Evolutionary conservation across 2,888 invertebrate species (phyloP).

Genomic region (Pristionchus arcanus): DNA sequence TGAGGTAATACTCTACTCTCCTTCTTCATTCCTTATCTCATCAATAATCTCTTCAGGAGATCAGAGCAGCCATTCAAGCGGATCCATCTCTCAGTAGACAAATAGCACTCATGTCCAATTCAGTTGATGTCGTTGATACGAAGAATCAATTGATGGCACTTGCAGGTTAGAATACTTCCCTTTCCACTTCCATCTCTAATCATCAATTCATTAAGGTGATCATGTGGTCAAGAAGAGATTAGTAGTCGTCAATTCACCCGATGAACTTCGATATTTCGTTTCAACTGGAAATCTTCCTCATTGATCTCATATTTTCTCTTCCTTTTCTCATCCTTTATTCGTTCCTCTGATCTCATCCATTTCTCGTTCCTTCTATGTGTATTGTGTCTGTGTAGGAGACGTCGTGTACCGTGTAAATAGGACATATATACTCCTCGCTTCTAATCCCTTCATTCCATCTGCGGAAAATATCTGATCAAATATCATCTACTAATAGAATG

Average conservation of each 20-base stretch:
- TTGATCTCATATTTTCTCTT: not conserved
- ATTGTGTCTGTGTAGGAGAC: slow-evolving; percentile 9
- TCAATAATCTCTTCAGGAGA: slow-evolving; percentile 39
- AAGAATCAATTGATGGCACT: slow-evolving; percentile 76
- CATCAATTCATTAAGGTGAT: slow-evolving; percentile 66
- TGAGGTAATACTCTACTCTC: not conserved
- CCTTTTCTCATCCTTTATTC: not conserved
- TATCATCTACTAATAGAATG: too few species aligned
- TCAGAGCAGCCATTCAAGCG: slow-evolving; percentile 69
- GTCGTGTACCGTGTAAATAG: not conserved
- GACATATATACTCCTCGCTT: too few species aligned
- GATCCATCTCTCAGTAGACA: slow-evolving; percentile 74
- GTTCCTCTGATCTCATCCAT: not conserved
- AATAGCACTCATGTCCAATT: slow-evolving; percentile 66
- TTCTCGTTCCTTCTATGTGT: slow-evolving; percentile 36
- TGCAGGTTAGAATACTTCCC: slow-evolving; percentile 55
- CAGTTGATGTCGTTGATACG: slow-evolving; percentile 58
- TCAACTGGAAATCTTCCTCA: slow-evolving; percentile 65
- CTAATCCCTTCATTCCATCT: too few species aligned
- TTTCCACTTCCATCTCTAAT: not conserved
- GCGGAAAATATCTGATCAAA: too few species aligned
- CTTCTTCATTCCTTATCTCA: not conserved
- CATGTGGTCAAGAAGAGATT: slow-evolving; percentile 76
- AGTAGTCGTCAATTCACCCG: slow-evolving; percentile 78
- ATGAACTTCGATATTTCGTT: slow-evolving; percentile 74